Base-by-base conservation (phyloP, 2,888 invertebrate species). In the Scrobipalpa atriplicella region DNA sequence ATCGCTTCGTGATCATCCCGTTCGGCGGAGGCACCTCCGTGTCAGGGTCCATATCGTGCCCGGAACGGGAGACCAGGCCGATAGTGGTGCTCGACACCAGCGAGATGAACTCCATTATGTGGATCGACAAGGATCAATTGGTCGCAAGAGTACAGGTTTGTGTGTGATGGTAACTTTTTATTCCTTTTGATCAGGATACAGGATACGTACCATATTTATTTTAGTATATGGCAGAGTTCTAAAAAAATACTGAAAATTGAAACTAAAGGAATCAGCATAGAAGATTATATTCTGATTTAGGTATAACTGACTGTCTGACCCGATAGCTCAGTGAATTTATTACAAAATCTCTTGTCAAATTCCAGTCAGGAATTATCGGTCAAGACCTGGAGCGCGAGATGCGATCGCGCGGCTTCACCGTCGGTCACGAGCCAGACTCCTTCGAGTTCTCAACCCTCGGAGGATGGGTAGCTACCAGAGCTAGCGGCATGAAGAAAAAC, bases 401-500 rank as follows among this genome's bases (percentile, higher is more conserved):
- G 78, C 94, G 95, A 13, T 93, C 94, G 13, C 93, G 95, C 38
- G 98, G 98, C 0, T 95, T 95, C 78, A 99, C 98, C 0, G 96
- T 97, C 1, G 99, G 99, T 0, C 99, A 99, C 84, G 99, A 99
- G 83, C 99, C 99, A 0, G 99, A 99, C 83, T 99, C 99, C 1
- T 98, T 98, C 86, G 99, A 99, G 89, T 99, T 99, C 90, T 97
- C 97, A 1, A 97, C 97, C 13, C 94, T 99, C 1, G 99, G 99
- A 6, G 99, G 99, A 0, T 99, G 99, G 99, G 97, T 99, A 60
- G 98, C 98, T 2, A 99, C 99, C 0, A 90, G 98, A 64, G 99
- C 99, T 0, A 98, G 98, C n/a, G 99, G 99, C 65, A 99, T 99
- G 99, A 99, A 99, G 93, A 99, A 99, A 87, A 99, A 99, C 85